Evolutionary conservation across 92 coral and sea anemone genomes (phyloP), one percentile per base, ranked within the genome.

Genomic region (Isaurus tuberculatus): DNA sequence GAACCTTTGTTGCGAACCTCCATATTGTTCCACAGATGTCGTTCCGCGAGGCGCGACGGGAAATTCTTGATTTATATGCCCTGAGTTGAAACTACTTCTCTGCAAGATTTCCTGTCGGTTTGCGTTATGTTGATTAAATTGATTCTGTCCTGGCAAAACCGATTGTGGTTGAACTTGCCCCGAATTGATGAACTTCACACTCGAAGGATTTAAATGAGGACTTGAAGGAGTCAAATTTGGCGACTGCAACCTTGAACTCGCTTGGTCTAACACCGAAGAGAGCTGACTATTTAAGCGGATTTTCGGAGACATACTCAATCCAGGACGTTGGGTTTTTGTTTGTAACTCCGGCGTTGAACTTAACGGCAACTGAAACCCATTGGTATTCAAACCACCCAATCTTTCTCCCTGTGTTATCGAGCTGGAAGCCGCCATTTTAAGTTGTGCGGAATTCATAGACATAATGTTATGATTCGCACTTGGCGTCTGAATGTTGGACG

Each of bases 11-110:
- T 91, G 95, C 65, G 86, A 69, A 72, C 91, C 73, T 89, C 94
- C 97, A 91, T 93, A 93, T 93, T 93, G 98, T 89, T 93, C 94
- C 74, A 86, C 85, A 86, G 87, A 79, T 83, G 92, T 88, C 91
- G 91, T 89, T 83, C 90, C 86, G 88, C 89, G 98, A 91, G 71
- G 91, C 86, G 84, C 90, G 94, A 70, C 83, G 72, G 64, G 88
- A 85, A 77, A 89, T 88, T 84, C 92, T 92, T 91, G 92, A 90
- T 84, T 89, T 30, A 77, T 77, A 66, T 20, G 92, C 71, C 84
- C 83, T 75, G 88, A 68, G 92, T 86, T 81, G 89, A 85, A 91
- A 53, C 69, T 63, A 25, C 93, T 94, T 64, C 90, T 92, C 77
- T 91, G 77, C 49, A 89, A 83, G 72, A 89, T 88, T 80, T 93